A percentile compares a stretch with the other conserved stretches of the same genome.
Conservation (phyloP, 1,140 invertebrate species). For the Drosophila nebulosa region DNA sequence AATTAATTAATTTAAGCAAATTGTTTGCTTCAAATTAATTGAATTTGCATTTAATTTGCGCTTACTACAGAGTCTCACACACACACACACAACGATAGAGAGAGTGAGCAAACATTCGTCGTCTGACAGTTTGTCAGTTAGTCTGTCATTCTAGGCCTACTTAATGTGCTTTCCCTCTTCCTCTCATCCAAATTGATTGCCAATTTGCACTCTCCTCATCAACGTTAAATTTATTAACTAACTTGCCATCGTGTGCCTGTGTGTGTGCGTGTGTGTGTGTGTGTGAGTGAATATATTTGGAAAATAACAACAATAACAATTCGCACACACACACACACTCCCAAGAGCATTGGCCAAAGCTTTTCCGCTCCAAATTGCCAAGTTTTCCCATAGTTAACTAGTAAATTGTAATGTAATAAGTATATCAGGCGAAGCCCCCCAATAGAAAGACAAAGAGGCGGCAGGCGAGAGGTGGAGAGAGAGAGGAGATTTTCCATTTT, state of each 20-base stretch:
- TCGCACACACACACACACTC: slow-evolving; percentile 29
- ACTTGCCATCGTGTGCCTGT: slow-evolving; percentile 13
- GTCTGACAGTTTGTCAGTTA: slow-evolving; percentile 29
- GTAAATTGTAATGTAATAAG: slow-evolving; percentile 5
- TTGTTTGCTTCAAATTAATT: slow-evolving; percentile 79
- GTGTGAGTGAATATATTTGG: slow-evolving; percentile 10
- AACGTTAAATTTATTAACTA: slow-evolving; percentile 56
- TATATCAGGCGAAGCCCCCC: neutral
- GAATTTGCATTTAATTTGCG: slow-evolving; percentile 80
- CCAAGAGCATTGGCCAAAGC: slow-evolving; percentile 26
- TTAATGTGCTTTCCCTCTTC: neutral
- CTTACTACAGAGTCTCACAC: slow-evolving; percentile 51
- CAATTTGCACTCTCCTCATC: slow-evolving; percentile 36
- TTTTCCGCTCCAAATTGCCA: slow-evolving; percentile 46
- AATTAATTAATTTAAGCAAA: slow-evolving; percentile 81
- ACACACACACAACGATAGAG: neutral
- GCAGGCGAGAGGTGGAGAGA: too few species aligned
- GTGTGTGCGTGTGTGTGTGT: slow-evolving; percentile 7
- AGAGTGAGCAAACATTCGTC: slow-evolving; percentile 6
- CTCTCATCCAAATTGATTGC: slow-evolving; percentile 45
- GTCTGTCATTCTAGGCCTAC: slow-evolving; percentile 25
- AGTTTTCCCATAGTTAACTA: slow-evolving; percentile 16
- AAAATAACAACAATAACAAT: slow-evolving; percentile 20
- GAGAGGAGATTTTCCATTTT: neutral
- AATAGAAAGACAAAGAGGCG: neutral